Evolutionary conservation across 2,888 invertebrate genomes (phyloP).

Genomic region (Rotaria socialis): DNA sequence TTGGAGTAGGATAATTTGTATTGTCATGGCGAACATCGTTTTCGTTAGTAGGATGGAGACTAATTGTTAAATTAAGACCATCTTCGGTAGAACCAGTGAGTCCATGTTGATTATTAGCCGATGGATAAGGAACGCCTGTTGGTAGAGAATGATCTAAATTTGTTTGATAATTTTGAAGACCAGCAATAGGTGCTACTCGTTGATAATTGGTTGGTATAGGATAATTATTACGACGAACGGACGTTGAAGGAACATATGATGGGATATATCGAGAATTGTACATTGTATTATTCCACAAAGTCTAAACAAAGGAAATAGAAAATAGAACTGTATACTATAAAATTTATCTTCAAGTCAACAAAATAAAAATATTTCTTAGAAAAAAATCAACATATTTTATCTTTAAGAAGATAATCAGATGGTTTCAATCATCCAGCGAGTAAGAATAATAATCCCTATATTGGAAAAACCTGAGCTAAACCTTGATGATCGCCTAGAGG

Average conservation of each 20-base stretch:
- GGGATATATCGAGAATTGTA: constrained; percentile 23
- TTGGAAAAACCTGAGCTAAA: too few species aligned
- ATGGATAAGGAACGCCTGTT: background rate
- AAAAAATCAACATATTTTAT: too few species aligned
- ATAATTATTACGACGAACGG: too few species aligned
- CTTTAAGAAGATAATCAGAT: too few species aligned
- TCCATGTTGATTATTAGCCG: background rate
- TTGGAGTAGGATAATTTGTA: too few species aligned
- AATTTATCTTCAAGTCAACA: too few species aligned
- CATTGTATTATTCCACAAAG: background rate
- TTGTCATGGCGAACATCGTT: background rate
- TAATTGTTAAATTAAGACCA: constrained; percentile 3
- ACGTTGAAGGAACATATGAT: background rate
- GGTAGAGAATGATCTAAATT: background rate
- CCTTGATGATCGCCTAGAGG: too few species aligned
- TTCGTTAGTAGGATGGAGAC: background rate
- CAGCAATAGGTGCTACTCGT: too few species aligned
- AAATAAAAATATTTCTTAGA: too few species aligned
- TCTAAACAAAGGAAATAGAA: background rate
- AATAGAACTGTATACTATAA: too few species aligned
- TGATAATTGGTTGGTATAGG: background rate
- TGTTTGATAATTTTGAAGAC: background rate
- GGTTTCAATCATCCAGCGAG: too few species aligned
- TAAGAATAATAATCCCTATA: too few species aligned
- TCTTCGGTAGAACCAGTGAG: background rate